Base-by-base conservation (phyloP, 2,888 invertebrate species). In the Mylabris sibirica region DNA sequence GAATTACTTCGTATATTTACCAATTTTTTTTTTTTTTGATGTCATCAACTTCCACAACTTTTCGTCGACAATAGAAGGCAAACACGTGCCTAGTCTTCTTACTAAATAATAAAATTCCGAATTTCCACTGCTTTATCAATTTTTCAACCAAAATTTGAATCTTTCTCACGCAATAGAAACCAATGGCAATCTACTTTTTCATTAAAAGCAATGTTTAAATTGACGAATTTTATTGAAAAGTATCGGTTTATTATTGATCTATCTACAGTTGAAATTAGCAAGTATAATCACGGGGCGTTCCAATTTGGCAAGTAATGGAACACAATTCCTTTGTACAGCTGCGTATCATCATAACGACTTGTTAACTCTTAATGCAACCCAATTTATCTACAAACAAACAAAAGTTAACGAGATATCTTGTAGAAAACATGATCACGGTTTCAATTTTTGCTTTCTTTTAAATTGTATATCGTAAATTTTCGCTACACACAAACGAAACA, bases 211-310 rank as follows among this genome's bases (percentile, higher is more conserved):
- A 8, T 20, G 20, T 2, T 49, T 49, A 8, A 49, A 41, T 62
- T 64, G 63, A 60, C 65, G 60, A 68, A 68, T 63, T 68, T 65
- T 68, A 64, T 68, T 65, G 17, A 63, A 67, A 49, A 22, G 49
- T 49, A 49, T 20, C 49, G 20, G 8, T 2, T 20, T 20, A 20
- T 20, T 49, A 20, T 20, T 49, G 49, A 49, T 49, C 49, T 9
- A 11, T 5, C 49, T 11, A 11, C 9, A 44, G 12, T 60, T 17
- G n/a, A 64, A 64, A 60, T 60, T 66, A 66, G 53, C 49, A 66
- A 60, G 61, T 53, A 12, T 60, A 67, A 64, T 67, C 60, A 60
- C 34, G 67, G 49, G 59, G 44, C 26, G 60, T 60, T 60, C 63
- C 38, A 65, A 65, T 65, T 61, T 49, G 41, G 60, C 57, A 53